Percentiles rank a stretch among this genome's conserved stretches.
These are phyloP conservation scores for Steromphala cineraria DNA, from an alignment of 2,888 invertebrate species.

Conservation along the genomic window DNA sequence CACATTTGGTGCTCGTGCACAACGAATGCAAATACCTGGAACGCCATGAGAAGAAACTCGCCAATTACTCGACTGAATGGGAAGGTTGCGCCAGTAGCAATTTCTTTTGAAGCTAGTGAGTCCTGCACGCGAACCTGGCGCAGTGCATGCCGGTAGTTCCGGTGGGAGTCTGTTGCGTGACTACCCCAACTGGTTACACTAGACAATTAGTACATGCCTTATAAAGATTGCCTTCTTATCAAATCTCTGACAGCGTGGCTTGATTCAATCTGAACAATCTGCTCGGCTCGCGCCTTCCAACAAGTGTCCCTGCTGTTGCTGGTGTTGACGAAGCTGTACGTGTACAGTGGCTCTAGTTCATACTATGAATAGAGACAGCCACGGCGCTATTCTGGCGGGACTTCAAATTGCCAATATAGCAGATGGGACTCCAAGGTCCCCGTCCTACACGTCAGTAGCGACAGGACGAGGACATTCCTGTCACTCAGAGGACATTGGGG, in stretches of 20 bases:
- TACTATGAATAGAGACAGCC: background rate
- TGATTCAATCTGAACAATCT: slow-evolving; percentile 12
- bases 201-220: slow-evolving; percentile 11
- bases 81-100: background rate
- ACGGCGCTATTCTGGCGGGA: background rate
- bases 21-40: background rate
- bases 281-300: background rate
- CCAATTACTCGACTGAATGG: slow-evolving; percentile 4
- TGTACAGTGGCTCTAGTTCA: background rate
- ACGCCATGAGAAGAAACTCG: background rate
- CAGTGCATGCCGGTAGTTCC: background rate
- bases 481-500: background rate
- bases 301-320: slow-evolving; percentile 3
- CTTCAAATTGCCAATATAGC: background rate
- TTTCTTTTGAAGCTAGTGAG: background rate
- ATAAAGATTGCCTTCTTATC: slow-evolving; percentile 15
- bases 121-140: background rate
- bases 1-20: background rate
- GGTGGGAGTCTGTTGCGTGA: background rate
- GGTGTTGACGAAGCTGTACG: background rate
- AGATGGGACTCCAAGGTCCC: background rate
- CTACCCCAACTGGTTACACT: background rate
- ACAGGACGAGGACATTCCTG: background rate
- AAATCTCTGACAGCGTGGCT: background rate
- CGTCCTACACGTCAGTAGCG: background rate